These are phyloP conservation scores for Apoderus coryli DNA, from an alignment of 2,888 invertebrate species.

Conservation along the genomic window DNA sequence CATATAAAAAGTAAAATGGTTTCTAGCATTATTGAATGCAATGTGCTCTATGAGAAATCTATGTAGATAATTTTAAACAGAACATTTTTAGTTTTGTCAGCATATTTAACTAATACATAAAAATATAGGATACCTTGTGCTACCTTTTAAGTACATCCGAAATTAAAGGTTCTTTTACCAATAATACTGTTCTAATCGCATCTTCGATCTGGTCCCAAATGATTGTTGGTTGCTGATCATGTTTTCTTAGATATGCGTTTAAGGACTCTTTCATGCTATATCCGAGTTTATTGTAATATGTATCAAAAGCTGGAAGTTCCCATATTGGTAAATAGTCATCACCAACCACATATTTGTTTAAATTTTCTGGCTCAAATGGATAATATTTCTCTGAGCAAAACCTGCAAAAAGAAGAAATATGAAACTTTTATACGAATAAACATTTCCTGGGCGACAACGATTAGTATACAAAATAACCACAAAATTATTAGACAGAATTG, in stretches of 20 bases:
- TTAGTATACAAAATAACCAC: too few species aligned
- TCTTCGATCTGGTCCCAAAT: slow-evolving; percentile 73
- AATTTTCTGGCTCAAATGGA: slow-evolving; percentile 67
- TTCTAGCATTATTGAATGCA: too few species aligned
- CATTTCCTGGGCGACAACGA: too few species aligned
- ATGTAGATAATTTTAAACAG: too few species aligned
- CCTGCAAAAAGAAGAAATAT: too few species aligned
- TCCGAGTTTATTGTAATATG: slow-evolving; percentile 54
- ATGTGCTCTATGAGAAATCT: too few species aligned
- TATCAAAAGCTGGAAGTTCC: slow-evolving; percentile 68
- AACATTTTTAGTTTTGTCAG: too few species aligned
- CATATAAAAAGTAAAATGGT: too few species aligned
- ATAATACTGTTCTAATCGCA: slow-evolving; percentile 54
- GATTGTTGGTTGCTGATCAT: slow-evolving; percentile 51
- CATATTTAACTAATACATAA: not conserved
- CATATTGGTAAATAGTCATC: slow-evolving; percentile 91
- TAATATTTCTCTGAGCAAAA: slow-evolving; percentile 82
- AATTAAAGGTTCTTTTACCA: slow-evolving; percentile 59
- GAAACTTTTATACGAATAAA: too few species aligned
- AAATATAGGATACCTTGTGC: too few species aligned
- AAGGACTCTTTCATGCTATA: slow-evolving; percentile 79
- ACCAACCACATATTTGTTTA: slow-evolving; percentile 86
- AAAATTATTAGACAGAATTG: too few species aligned
- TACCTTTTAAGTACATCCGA: slow-evolving; percentile 39
- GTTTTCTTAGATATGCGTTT: slow-evolving; percentile 52